These are phyloP conservation scores for Melieria crassipennis DNA, from an alignment of 2,888 invertebrate genomes.

Conservation along the genomic window DNA sequence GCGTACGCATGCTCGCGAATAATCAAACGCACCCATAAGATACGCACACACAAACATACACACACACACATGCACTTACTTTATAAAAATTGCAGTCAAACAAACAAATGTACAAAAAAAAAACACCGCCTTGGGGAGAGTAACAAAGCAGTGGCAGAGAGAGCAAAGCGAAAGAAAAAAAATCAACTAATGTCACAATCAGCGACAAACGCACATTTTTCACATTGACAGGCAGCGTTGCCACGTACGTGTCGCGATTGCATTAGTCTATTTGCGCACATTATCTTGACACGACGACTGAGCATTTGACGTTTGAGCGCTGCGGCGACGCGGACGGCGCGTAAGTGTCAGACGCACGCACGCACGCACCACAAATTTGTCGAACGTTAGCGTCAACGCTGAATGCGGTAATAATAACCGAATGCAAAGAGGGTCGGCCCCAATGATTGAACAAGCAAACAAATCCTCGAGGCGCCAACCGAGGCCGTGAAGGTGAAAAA, in stretches of 20 bases:
- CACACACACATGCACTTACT: background rate
- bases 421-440: no score
- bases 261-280: constrained; percentile 40
- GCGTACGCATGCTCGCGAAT: constrained; percentile 58
- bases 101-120: background rate
- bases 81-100: background rate
- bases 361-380: constrained; percentile 22
- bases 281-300: constrained; percentile 49
- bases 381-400: background rate
- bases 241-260: constrained; percentile 42
- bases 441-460: no score
- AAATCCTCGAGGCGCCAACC: no score
- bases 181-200: constrained; percentile 56
- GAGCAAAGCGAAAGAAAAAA: no score
- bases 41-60: background rate
- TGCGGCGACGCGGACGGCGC: constrained; percentile 40
- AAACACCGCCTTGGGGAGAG: no score
- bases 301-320: constrained; percentile 35
- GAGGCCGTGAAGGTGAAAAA: no score
- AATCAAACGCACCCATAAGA: constrained; percentile 47
- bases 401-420: no score
- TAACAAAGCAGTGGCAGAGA: no score
- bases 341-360: constrained; percentile 31
- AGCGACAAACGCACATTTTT: constrained; percentile 52
- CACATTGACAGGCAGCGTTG: constrained; percentile 52